Evolutionary conservation across 30 jellyfish, hydroid and myxozoan species (phyloP), one percentile per base, ranked within the genome.

Genomic region (Aurelia sp.): DNA sequence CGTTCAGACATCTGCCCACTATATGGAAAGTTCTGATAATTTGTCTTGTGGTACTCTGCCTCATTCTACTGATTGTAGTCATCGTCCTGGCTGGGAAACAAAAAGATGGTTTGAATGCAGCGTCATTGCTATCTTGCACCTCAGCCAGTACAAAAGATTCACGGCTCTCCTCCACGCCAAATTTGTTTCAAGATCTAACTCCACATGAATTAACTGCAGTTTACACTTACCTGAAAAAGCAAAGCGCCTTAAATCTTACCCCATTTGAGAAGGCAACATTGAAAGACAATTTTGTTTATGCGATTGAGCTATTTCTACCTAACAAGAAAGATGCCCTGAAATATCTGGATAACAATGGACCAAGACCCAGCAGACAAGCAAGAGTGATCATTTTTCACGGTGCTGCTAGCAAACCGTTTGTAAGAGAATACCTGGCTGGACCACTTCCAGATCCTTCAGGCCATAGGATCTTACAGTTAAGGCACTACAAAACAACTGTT

Each of bases 321-420:
- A 30, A 69, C 12, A 88, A 88, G 35, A 74, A 40, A 19, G 73
- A 55, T 6, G 92, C 73, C 22, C 41, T 79, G 77, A 40, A 21
- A 13, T 79, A 55, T 58, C 84, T 88, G 12, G 91, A 88, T 73
- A 21, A 35, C 11, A 63, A 74, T 41, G 92, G 87, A 13, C 52
- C 84, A n/a, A 78, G n/a, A 64, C 96, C 93, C n/a, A 57, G 71
- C 13, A 62, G 96, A 61, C 69, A 50, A 37, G 92, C 96, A 59
- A 37, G 92, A 13, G 96, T 63, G n/a, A 72, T 88, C 11, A 60
- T 88, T 3, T 48, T 88, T 62, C 85, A 79, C 41, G 96, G 96
- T 4, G 57, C 50, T 3, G 62, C 62, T 0, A 69, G 30, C 18
- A 68, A 13, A 13, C 88, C 90, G 58, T 52, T 19, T 40, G 86